A percentile compares a stretch with the other conserved stretches of the same genome.
Evolutionary conservation across 2,888 invertebrate species (phyloP).

Genomic region (Xestobium rufovillosum): DNA sequence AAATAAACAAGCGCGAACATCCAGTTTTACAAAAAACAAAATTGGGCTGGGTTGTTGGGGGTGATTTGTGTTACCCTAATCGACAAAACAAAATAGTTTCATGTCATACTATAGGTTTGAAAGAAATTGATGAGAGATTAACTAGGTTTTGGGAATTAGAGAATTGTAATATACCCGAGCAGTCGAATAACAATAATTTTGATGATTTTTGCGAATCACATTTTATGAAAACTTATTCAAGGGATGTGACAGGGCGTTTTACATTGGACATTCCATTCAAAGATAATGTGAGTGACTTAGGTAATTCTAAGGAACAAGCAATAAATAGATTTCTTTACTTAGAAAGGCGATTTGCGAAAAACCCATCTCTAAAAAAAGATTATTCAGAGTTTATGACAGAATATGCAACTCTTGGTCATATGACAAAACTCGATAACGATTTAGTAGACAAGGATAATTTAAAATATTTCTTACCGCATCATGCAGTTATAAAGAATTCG

Average conservation of each 20-base stretch:
- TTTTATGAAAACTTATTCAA: constrained; percentile 1
- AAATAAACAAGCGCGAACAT: constrained; percentile 12
- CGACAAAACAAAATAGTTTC: no score
- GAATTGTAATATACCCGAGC: neutral
- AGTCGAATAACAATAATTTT: neutral
- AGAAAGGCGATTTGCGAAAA: constrained; percentile 5
- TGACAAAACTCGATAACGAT: no score
- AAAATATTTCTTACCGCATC: constrained; percentile 17
- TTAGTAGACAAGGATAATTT: constrained; percentile 12
- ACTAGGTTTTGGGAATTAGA: neutral
- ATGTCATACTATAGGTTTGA: no score
- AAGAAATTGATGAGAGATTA: no score
- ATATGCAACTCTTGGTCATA: no score
- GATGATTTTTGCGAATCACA: constrained; percentile 1
- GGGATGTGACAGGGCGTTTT: neutral
- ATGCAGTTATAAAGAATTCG: constrained; percentile 17
- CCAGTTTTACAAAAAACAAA: constrained; percentile 15
- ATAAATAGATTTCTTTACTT: no score
- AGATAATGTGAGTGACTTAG: constrained; percentile 4
- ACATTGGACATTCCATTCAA: constrained; percentile 7
- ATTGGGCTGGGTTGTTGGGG: constrained; percentile 19
- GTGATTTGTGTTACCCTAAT: constrained; percentile 6
- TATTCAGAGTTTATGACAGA: constrained; percentile 9
- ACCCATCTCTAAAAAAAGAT: neutral
- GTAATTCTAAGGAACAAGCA: constrained; percentile 4